Conservation (phyloP, 2,888 invertebrate species). For the Pachliopta kotzebuea region DNA sequence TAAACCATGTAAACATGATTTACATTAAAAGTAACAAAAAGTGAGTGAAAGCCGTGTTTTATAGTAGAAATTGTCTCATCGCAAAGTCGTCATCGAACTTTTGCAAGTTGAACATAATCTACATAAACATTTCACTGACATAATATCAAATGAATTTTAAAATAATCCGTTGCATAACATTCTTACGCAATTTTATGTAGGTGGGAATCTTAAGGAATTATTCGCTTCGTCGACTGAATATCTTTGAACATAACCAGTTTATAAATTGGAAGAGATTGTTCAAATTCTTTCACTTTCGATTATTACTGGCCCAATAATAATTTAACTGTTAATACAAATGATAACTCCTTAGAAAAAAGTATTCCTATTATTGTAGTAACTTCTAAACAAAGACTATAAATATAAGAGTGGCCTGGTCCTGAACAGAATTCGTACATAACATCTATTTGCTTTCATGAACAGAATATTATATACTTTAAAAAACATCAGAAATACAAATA, state of each 20-base stretch:
- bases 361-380: too few relatives aligned
- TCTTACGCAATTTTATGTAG: conserved; percentile 13
- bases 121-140: conserved; percentile 35
- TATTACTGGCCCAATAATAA: too few relatives aligned
- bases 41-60: conserved; percentile 38
- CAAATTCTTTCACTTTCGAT: neutral
- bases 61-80: conserved; percentile 35
- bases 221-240: conserved; percentile 4
- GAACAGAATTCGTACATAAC: too few relatives aligned
- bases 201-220: conserved; percentile 21
- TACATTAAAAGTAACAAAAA: neutral
- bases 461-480: too few relatives aligned
- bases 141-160: conserved; percentile 32
- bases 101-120: conserved; percentile 34
- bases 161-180: conserved; percentile 27
- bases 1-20: too few relatives aligned
- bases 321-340: too few relatives aligned
- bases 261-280: conserved; percentile 6
- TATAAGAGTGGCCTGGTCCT: too few relatives aligned
- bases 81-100: conserved; percentile 28
- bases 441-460: too few relatives aligned
- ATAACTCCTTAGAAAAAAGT: too few relatives aligned
- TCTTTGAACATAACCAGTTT: conserved; percentile 3
- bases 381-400: too few relatives aligned
- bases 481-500: too few relatives aligned